phyloP scores from a whole-genome alignment of 2,888 invertebrate genomes.

The Leptinotarsa rubiginosa region DNA sequence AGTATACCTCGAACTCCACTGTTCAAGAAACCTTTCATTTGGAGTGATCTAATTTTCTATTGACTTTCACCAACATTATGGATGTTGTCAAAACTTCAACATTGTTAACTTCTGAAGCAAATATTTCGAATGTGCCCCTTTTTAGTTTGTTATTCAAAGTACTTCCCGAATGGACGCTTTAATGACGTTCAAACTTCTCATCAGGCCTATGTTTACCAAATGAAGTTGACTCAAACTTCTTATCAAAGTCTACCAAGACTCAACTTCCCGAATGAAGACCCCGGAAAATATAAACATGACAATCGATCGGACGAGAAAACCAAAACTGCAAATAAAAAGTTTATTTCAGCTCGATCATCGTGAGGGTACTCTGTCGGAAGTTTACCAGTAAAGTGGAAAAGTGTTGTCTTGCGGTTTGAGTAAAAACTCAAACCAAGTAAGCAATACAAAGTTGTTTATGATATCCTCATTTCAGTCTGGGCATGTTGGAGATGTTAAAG shows the following conservation, averaged over 20 bases:
- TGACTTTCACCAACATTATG: too few species aligned
- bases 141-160: background rate
- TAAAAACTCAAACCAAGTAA: conserved; percentile 32
- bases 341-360: conserved; percentile 8
- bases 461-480: conserved; percentile 46
- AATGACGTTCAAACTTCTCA: conserved; percentile 32
- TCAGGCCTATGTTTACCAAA: conserved; percentile 32
- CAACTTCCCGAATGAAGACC: background rate
- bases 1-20: too few species aligned
- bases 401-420: background rate
- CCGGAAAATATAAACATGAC: conserved; percentile 8
- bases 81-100: too few species aligned
- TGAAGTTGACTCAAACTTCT: conserved; percentile 32
- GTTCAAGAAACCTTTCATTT: too few species aligned
- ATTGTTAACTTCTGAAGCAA: too few species aligned
- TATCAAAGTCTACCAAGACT: conserved; percentile 34
- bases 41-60: too few species aligned
- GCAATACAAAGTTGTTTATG: conserved; percentile 51
- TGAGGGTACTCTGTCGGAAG: background rate
- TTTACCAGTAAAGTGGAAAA: background rate
- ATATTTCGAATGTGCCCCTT: too few species aligned
- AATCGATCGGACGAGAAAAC: background rate
- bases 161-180: conserved; percentile 18
- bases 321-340: background rate
- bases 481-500: conserved; percentile 44